phyloP scores from a whole-genome alignment of 2,888 invertebrate genomes.

The Shargacucullia verbasci region DNA sequence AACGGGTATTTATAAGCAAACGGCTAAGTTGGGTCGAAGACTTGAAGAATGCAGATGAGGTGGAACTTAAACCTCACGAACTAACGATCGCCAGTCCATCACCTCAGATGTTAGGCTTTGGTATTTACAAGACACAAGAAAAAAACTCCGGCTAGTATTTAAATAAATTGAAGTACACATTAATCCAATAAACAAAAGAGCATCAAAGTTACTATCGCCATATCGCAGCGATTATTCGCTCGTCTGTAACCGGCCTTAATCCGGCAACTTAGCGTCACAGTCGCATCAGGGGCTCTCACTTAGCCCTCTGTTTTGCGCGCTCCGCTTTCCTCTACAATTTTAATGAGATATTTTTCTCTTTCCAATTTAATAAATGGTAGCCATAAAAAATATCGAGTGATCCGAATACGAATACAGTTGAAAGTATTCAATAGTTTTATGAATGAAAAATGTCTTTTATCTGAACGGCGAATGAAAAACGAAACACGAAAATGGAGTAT shows the following conservation, averaged over 20 bases:
- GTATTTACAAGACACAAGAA: too few relatives aligned
- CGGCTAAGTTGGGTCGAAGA: too few relatives aligned
- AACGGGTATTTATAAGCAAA: too few relatives aligned
- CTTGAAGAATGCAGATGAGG: too few relatives aligned
- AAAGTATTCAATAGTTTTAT: conserved; percentile 6
- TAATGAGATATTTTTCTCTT: conserved; percentile 61
- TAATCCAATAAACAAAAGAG: not conserved
- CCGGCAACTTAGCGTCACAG: conserved; percentile 25
- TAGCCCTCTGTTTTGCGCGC: conserved; percentile 50
- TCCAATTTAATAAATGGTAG: conserved; percentile 53
- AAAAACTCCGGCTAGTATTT: too few relatives aligned
- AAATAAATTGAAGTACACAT: not conserved
- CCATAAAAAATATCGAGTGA: conserved; percentile 47
- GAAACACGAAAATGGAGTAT: too few relatives aligned
- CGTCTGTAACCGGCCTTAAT: conserved; percentile 23
- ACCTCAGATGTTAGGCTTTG: too few relatives aligned
- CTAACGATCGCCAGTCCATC: too few relatives aligned
- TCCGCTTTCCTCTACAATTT: conserved; percentile 46
- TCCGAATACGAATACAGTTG: conserved; percentile 20
- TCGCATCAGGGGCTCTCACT: conserved; percentile 47
- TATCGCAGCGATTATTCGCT: conserved; percentile 20
- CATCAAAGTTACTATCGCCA: not conserved
- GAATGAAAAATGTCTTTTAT: not conserved
- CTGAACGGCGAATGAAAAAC: too few relatives aligned
- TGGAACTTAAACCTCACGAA: too few relatives aligned